Conservation (phyloP, 2,797 vertebrate species). For the Bufotes viridis region DNA sequence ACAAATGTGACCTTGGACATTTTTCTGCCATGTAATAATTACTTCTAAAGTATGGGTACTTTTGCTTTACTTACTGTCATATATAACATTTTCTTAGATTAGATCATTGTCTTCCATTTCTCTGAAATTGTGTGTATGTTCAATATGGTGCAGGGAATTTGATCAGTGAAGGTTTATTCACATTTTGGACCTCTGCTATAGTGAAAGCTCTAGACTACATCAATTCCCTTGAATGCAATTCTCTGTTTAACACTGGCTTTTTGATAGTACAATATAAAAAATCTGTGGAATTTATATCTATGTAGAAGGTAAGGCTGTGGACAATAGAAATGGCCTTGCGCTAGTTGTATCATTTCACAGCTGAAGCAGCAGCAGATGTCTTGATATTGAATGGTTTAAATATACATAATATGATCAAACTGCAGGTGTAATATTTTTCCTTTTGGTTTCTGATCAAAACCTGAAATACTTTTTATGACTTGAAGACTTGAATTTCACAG, state of each 20-base stretch:
- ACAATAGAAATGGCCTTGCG: conserved; percentile 37
- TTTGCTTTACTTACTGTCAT: no score
- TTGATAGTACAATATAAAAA: neutral
- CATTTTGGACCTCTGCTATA: neutral
- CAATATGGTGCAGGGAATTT: neutral
- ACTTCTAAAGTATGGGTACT: no score
- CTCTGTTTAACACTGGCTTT: conserved; percentile 28
- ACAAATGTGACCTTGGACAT: no score
- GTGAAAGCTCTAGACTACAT: neutral
- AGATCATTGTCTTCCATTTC: no score
- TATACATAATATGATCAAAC: neutral
- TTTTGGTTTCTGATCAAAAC: neutral
- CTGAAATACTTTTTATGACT: neutral
- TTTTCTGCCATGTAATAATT: no score
- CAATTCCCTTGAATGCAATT: neutral
- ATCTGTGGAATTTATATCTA: neutral
- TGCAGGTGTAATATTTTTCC: neutral
- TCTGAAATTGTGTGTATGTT: no score
- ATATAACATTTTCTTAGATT: no score
- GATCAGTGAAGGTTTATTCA: neutral
- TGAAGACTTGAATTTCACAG: neutral
- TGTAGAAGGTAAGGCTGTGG: neutral
- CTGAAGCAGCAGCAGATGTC: conserved; percentile 7
- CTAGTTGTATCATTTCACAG: conserved; percentile 16
- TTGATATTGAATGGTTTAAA: neutral